Evolutionary conservation across 1,140 invertebrate species (phyloP).

Genomic region (Propsilocerus akamusi): DNA sequence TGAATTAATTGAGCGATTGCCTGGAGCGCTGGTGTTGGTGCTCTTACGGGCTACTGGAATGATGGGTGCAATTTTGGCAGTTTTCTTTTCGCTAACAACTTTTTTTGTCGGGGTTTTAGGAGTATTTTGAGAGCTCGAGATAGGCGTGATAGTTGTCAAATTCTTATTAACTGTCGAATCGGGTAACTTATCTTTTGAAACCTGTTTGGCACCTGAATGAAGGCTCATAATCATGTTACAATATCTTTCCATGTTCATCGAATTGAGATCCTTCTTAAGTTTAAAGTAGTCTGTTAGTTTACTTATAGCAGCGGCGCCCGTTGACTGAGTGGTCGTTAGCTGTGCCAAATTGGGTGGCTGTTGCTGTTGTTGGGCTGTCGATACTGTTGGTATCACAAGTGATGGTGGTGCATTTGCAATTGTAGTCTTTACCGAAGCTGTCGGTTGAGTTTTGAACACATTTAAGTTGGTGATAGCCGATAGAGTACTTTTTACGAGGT

Average conservation of each 20-base stretch:
- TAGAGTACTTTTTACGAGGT: background rate
- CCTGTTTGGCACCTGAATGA: background rate
- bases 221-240: background rate
- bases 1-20: too few relatives aligned
- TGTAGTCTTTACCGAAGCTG: background rate
- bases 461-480: background rate
- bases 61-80: slow-evolving; percentile 22
- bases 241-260: background rate
- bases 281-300: background rate
- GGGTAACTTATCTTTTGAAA: background rate
- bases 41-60: slow-evolving; percentile 21
- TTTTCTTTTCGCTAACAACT: slow-evolving; percentile 16
- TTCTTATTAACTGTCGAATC: background rate
- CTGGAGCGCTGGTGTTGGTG: slow-evolving; percentile 7
- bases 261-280: background rate
- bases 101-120: background rate
- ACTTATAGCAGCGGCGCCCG: background rate
- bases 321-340: background rate
- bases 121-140: too few relatives aligned
- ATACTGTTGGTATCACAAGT: background rate
- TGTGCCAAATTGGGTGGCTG: slow-evolving; percentile 2
- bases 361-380: slow-evolving; percentile 1
- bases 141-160: background rate
- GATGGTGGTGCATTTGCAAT: background rate
- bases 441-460: slow-evolving; percentile 1